Evolutionary conservation across 2,888 invertebrate genomes (phyloP), one percentile per base, ranked within the genome.

Genomic region (Heliconius charithonia): DNA sequence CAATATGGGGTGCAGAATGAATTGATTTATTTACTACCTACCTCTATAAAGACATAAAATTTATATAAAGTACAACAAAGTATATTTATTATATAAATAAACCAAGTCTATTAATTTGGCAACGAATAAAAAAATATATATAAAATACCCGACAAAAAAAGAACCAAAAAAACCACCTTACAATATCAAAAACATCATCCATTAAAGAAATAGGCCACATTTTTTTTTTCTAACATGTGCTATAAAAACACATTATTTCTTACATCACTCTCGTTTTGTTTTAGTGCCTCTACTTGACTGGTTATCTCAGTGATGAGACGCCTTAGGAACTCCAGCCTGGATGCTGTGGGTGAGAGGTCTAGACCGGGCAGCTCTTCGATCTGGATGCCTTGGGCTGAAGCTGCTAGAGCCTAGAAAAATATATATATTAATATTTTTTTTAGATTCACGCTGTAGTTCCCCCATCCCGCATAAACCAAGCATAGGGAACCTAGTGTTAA

Each of bases 281-380:
- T 79, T 19, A 82, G 29, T 25, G 78, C 76, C 16, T 75, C 84
- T 32, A 93, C 76, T 0, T 87, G 80, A 0, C 83, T 62, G 72
- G 85, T 89, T 69, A 93, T 91, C 51, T 93, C 93, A 2, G 82
- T 79, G n/a, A 93, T 86, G 78, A 87, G 83, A 0, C 89, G 88
- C 51, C 87, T 89, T 65, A 86, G 91, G 85, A 86, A 91, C 84
- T 88, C 92, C 83, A 90, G 86, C 79, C 88, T 91, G 75, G 84
- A 94, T 83, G 85, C 91, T 83, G 87, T 93, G 79, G 86, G 95
- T 81, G 90, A 85, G 79, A 88, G 80, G 9, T 84, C 72, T 7
- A 67, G 22, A 13, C 75, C 81, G 3, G 79, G 72, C 16, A 81
- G 37, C 84, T 86, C 76, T 87, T 83, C 80, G 81, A 83, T 79